phyloP scores from a whole-genome alignment of 2,888 invertebrate species.

The Acanthosepion pharaonis region DNA sequence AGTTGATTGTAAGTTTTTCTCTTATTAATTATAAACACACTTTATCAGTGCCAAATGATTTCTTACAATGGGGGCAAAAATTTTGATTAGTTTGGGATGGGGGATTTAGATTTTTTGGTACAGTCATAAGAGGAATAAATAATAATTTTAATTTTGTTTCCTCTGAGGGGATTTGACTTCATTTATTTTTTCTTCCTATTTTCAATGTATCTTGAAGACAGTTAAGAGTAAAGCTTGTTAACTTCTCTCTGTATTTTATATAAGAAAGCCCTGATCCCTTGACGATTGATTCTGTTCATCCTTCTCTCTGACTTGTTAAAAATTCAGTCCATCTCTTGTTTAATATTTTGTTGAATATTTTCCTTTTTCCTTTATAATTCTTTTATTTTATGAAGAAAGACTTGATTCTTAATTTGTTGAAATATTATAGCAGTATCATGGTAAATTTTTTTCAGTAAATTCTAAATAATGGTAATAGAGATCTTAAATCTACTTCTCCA shows the following conservation, averaged over 20 bases:
- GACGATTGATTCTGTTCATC: background rate
- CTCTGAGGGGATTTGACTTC: background rate
- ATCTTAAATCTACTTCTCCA: background rate
- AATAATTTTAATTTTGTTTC: background rate
- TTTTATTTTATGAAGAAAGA: background rate
- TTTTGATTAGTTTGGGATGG: background rate
- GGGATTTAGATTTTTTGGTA: background rate
- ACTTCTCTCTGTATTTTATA: background rate
- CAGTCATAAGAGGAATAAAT: background rate
- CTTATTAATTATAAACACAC: background rate
- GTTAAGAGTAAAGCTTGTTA: background rate
- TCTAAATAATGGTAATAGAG: background rate
- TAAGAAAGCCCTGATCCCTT: background rate
- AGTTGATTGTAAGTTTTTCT: background rate
- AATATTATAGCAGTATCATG: background rate
- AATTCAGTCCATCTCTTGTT: background rate
- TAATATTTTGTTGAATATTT: too few species aligned
- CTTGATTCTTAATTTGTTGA: background rate
- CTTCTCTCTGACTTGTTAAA: background rate
- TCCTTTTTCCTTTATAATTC: background rate
- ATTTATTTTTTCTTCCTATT: background rate
- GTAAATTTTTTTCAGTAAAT: background rate
- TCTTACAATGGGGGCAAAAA: background rate
- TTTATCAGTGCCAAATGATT: background rate
- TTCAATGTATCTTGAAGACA: background rate